Evolutionary conservation across 2,888 invertebrate genomes (phyloP).

Genomic region (Andrena praecox): DNA sequence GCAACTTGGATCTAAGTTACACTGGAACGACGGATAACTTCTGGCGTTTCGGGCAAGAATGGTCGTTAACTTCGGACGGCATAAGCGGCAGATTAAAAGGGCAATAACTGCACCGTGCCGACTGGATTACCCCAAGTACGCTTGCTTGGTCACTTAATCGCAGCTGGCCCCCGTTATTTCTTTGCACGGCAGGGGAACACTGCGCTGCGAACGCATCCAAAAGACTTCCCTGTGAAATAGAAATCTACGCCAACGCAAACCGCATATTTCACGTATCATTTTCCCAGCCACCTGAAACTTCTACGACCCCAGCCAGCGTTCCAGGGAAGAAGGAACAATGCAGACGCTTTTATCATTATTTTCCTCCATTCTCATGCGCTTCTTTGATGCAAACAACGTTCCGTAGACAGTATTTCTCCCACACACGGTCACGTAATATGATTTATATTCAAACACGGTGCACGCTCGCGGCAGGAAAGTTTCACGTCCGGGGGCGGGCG

Average conservation of each 20-base stretch:
- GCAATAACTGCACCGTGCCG: constrained; percentile 35
- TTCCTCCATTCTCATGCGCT: neutral
- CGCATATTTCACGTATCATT: no score
- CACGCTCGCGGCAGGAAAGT: neutral
- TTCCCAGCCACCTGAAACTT: no score
- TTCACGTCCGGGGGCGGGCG: neutral
- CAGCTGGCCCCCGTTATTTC: neutral
- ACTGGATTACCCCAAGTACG: constrained; percentile 42
- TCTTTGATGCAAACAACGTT: neutral
- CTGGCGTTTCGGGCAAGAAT: constrained; percentile 52
- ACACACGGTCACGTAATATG: neutral
- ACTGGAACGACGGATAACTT: constrained; percentile 68
- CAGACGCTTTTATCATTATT: neutral
- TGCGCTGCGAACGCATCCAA: no score
- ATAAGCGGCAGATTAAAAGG: constrained; percentile 65
- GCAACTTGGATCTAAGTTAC: constrained; percentile 54
- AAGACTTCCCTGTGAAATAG: neutral
- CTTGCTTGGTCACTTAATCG: constrained; percentile 40
- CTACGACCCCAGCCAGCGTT: no score
- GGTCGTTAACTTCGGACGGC: constrained; percentile 49
- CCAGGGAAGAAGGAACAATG: neutral
- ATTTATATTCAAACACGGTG: constrained; percentile 28
- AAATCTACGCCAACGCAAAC: neutral
- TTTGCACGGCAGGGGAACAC: constrained; percentile 1
- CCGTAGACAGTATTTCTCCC: neutral